Base-by-base conservation (phyloP, 2,113 vertebrate species). In the Ageneiosus marmoratus region DNA sequence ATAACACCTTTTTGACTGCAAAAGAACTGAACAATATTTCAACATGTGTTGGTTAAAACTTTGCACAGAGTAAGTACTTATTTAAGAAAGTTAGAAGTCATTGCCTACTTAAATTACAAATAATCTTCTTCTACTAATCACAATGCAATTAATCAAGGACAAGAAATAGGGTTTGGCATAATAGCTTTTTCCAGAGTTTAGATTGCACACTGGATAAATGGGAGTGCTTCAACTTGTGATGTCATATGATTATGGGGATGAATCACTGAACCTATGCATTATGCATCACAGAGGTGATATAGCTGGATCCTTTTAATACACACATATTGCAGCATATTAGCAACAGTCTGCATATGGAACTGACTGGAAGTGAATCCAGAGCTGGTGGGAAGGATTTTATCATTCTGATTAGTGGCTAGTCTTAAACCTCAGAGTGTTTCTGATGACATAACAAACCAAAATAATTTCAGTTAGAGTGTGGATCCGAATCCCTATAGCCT, bases 181-280 rank as follows among this genome's bases (percentile, higher is more conserved):
- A 72, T 70, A 62, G 73, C 74, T 60, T 87, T 60, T 84, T 70
- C 44, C 16, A 62, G n/a, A 34, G 27, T 73, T 77, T 60, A 32
- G 34, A 73, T 76, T 77, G 72, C 46, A 46, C 15, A 63, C 46
- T n/a, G 16, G 79, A 29, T 27, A 78, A 27, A 80, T 62, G 22
- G 13, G 24, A 81, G 56, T 70, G 56, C 77, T 86, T 83, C 56
- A 76, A 77, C 83, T 87, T 76, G 65, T 89, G 87, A 91, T 86
- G 84, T 89, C 89, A 88, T 76, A n/a, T 80, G 84, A 88, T 88
- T 85, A 90, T 85, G 79, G 34, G 10, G 84, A 84, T 88, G 63
- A 89, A 86, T 86, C 86, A 86, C 83, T 75, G 24, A 53, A 83
- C 79, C 44, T 83, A 85, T 72, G 73, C 48, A 86, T 81, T 55